These are phyloP conservation scores for Subacronicta megacephala DNA, from an alignment of 2,888 invertebrate species.

Conservation along the genomic window DNA sequence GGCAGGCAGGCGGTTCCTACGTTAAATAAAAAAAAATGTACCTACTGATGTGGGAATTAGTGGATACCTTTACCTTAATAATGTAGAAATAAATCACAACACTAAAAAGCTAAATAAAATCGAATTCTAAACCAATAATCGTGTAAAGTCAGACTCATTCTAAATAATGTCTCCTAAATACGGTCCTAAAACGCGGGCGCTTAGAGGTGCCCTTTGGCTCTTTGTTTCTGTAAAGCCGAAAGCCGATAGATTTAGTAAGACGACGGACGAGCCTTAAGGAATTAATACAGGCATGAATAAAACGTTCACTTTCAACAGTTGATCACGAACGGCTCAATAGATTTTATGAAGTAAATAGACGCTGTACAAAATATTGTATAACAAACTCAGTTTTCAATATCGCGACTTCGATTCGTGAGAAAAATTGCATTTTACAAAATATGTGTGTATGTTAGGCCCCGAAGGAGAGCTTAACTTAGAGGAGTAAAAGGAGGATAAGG, in stretches of 20 bases:
- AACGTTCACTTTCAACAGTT: constrained; percentile 39
- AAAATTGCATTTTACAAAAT: constrained; percentile 32
- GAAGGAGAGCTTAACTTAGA: no score
- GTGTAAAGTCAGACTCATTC: constrained; percentile 42
- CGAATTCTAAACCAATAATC: constrained; percentile 39
- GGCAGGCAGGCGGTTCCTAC: no score
- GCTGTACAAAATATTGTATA: constrained; percentile 31
- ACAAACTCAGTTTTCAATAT: constrained; percentile 36
- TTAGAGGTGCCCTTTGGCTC: constrained; percentile 53
- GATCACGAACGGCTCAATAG: constrained; percentile 37
- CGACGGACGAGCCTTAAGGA: constrained; percentile 50
- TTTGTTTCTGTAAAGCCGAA: constrained; percentile 59
- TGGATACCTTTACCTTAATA: no score
- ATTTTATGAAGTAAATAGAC: constrained; percentile 48
- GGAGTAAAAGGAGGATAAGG: no score
- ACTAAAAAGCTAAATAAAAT: constrained; percentile 15
- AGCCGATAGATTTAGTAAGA: constrained; percentile 60
- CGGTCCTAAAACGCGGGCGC: constrained; percentile 35
- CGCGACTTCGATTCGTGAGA: constrained; percentile 32
- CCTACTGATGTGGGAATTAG: no score
- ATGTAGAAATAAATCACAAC: neutral
- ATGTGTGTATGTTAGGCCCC: no score
- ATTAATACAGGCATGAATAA: constrained; percentile 62
- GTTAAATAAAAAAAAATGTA: no score
- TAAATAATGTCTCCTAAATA: constrained; percentile 23